phyloP scores from a whole-genome alignment of 1,140 invertebrate genomes.

The Ips typographus region DNA sequence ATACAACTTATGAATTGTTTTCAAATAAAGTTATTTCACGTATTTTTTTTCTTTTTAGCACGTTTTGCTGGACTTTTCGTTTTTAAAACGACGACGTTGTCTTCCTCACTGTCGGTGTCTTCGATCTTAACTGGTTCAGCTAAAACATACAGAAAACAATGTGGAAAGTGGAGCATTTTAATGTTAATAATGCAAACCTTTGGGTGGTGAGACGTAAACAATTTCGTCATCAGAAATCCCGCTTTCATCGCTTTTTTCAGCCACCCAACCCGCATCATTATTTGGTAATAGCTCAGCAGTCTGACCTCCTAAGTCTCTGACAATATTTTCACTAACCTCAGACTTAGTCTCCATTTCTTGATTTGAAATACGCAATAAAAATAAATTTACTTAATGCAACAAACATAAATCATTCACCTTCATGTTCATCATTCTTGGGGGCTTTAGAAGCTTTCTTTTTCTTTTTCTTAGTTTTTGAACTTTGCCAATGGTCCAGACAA shows the following conservation, averaged over 20 bases:
- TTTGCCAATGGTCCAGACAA: slow-evolving; percentile 41
- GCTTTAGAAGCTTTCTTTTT: slow-evolving; percentile 29
- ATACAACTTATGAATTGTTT: slow-evolving; percentile 37
- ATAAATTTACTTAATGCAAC: not conserved
- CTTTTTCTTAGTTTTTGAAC: slow-evolving; percentile 39
- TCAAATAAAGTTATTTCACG: slow-evolving; percentile 4
- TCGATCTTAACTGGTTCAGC: slow-evolving; percentile 8
- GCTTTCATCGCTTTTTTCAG: slow-evolving; percentile 14
- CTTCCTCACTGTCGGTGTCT: slow-evolving; percentile 48
- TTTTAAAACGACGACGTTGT: slow-evolving; percentile 45
- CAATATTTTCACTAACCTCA: not conserved
- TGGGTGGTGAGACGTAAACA: slow-evolving; percentile 21
- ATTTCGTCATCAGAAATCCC: slow-evolving; percentile 19
- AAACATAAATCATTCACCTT: not conserved
- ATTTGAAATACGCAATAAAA: not conserved
- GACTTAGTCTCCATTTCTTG: slow-evolving; percentile 2
- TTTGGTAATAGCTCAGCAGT: slow-evolving; percentile 40
- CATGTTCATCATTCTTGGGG: no score
- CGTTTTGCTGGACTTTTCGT: slow-evolving; percentile 16
- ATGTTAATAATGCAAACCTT: slow-evolving; percentile 16
- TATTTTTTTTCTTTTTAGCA: slow-evolving; percentile 30
- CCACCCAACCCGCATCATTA: not conserved
- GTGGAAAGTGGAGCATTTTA: not conserved
- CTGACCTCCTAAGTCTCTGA: slow-evolving; percentile 31
- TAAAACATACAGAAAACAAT: not conserved